These are phyloP conservation scores for Leptonema lineaticorne DNA, from an alignment of 1,140 invertebrate genomes.

Conservation along the genomic window DNA sequence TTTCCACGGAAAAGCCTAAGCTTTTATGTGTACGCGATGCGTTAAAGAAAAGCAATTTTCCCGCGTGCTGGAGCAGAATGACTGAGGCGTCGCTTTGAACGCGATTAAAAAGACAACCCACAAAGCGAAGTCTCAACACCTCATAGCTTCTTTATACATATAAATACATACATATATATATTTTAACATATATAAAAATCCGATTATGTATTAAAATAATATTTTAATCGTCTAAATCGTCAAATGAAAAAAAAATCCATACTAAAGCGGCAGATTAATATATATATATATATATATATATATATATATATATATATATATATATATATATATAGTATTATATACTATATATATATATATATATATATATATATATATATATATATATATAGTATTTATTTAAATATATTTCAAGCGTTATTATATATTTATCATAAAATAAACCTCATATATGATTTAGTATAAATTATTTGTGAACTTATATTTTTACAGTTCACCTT, in stretches of 20 bases:
- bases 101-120: constrained; percentile 12
- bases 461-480: no score
- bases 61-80: constrained; percentile 25
- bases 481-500: no score
- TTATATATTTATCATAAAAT: no score
- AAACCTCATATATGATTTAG: no score
- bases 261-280: not conserved
- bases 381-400: no score
- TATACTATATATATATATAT: not conserved
- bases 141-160: not conserved
- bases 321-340: not conserved
- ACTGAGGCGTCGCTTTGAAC: constrained; percentile 7
- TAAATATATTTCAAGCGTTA: no score
- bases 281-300: not conserved
- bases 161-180: not conserved
- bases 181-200: no score
- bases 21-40: no score
- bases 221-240: no score
- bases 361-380: not conserved
- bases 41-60: constrained; percentile 29
- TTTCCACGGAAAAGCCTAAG: no score
- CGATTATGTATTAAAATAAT: no score
- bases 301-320: not conserved
- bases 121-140: not conserved
- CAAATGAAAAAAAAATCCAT: not conserved